These are phyloP conservation scores for Periphyllus acericola DNA, from an alignment of 2,888 invertebrate species.

Conservation along the genomic window DNA sequence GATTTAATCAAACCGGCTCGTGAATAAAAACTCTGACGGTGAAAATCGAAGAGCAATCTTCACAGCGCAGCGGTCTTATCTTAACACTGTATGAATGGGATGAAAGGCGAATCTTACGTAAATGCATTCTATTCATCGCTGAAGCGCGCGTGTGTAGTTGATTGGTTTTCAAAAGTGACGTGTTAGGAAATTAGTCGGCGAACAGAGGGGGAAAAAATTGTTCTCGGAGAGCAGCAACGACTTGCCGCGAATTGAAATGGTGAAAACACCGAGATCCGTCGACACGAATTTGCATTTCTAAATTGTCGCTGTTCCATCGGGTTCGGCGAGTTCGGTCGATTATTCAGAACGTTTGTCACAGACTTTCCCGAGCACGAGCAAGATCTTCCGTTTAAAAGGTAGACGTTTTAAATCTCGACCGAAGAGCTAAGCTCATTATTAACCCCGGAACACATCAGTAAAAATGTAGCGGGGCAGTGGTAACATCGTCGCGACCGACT, in stretches of 20 bases:
- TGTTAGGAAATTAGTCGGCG: neutral
- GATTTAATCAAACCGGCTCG: neutral
- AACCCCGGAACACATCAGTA: neutral
- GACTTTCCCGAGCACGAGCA: neutral
- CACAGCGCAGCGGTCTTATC: neutral
- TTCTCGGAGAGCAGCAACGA: neutral
- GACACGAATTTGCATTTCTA: neutral
- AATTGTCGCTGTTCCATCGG: neutral
- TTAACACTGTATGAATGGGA: neutral
- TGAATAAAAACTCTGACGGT: neutral
- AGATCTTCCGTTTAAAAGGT: neutral
- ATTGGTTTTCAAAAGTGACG: neutral
- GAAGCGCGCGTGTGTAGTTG: neutral
- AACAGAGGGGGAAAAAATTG: neutral
- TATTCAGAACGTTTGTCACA: neutral
- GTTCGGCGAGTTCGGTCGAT: neutral
- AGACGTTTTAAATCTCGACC: neutral
- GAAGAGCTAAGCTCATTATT: neutral
- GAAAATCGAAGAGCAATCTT: neutral
- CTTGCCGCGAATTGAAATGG: neutral
- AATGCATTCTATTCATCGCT: neutral
- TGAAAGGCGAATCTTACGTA: neutral
- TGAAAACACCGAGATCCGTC: neutral
- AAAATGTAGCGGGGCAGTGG: neutral
- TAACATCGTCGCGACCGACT: neutral